These are phyloP conservation scores for Acanthaster planci DNA, from an alignment of 35 echinoderm and acorn worm genomes.

Conservation along the genomic window DNA sequence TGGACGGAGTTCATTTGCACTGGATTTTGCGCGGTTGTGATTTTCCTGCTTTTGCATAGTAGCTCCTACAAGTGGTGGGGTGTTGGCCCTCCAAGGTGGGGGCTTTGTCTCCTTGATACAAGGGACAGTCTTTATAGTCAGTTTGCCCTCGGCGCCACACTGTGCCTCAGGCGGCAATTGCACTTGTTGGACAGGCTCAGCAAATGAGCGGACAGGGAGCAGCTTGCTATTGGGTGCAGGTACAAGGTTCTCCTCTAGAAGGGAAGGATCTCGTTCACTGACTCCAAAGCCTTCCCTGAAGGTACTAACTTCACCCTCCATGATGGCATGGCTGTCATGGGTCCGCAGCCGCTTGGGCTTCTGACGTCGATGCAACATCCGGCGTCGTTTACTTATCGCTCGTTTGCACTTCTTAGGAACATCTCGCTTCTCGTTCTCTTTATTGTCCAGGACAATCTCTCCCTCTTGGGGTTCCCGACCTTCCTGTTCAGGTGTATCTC, in stretches of 20 bases:
- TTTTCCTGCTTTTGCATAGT: constrained; percentile 22
- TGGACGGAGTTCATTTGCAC: constrained; percentile 21
- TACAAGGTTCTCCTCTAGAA: constrained; percentile 53
- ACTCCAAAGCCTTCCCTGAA: constrained; percentile 76
- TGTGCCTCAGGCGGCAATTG: constrained; percentile 57
- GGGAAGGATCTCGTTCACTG: constrained; percentile 68
- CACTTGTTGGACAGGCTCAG: constrained; percentile 28
- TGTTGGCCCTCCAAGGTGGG: neutral
- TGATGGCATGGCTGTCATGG: constrained; percentile 95
- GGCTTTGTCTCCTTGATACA: constrained; percentile 18
- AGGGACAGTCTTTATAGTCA: constrained; percentile 28
- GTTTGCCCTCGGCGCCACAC: constrained; percentile 42
- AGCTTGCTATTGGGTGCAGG: constrained; percentile 7
- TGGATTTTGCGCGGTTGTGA: neutral
- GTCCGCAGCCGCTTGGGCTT: constrained; percentile 70
- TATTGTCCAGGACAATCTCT: constrained; percentile 44
- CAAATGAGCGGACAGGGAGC: neutral
- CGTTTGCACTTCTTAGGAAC: constrained; percentile 62
- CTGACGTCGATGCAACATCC: constrained; percentile 69
- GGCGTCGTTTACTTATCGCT: constrained; percentile 61
- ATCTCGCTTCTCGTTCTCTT: constrained; percentile 71
- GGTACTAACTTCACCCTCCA: constrained; percentile 96
- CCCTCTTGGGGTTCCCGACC: constrained; percentile 32
- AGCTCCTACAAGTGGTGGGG: neutral
- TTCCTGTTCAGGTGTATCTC: constrained; percentile 36